Evolutionary conservation across 2,797 vertebrate species (phyloP).

Genomic region (Allobates femoralis): DNA sequence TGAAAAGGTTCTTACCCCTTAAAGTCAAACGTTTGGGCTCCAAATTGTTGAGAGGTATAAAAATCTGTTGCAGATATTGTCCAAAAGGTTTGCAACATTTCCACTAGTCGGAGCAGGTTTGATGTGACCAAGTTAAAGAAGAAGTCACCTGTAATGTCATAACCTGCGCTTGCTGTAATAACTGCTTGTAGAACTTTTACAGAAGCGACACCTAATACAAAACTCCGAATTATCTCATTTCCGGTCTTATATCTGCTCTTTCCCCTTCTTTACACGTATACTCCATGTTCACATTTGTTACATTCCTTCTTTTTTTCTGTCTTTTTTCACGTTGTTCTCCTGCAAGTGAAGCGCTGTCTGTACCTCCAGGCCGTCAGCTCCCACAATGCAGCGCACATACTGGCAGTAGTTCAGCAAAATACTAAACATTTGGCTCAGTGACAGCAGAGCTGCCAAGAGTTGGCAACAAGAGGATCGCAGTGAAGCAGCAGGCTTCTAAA

Average conservation of each 20-base stretch:
- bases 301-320: neutral
- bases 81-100: too few species aligned
- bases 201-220: neutral
- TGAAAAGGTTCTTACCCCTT: too few species aligned
- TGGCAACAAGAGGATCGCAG: conserved; percentile 90
- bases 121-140: too few species aligned
- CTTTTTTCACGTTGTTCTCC: conserved; percentile 67
- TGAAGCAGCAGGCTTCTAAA: conserved; percentile 94
- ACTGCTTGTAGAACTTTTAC: neutral
- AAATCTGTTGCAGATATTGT: too few species aligned
- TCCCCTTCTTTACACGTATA: neutral
- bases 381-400: conserved; percentile 87
- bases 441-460: conserved; percentile 95
- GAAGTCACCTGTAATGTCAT: neutral
- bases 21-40: too few species aligned
- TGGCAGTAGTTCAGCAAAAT: conserved; percentile 94
- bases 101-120: too few species aligned
- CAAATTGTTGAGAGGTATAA: too few species aligned
- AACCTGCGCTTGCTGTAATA: neutral
- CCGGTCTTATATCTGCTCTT: neutral
- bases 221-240: conserved; percentile 4
- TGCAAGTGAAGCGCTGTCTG: conserved; percentile 68
- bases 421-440: conserved; percentile 97
- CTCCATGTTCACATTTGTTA: neutral
- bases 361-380: conserved; percentile 76